Conservation (phyloP, 2,797 vertebrate genomes). For the Botia kubotai region DNA sequence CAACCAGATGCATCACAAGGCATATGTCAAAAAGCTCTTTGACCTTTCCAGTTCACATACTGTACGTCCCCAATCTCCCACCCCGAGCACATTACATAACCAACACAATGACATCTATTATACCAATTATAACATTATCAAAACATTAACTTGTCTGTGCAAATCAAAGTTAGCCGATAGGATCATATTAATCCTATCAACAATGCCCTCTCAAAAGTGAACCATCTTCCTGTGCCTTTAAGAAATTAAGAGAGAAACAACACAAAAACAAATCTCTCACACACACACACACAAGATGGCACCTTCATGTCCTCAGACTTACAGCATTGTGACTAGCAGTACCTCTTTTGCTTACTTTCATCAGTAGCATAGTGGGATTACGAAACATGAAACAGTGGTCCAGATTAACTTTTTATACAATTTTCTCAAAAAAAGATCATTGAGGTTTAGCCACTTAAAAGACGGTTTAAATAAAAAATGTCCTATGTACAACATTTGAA, state of each 20-base stretch:
- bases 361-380: conserved; percentile 53
- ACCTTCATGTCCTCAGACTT: conserved; percentile 56
- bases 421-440: conserved; percentile 6
- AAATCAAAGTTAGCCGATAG: conserved; percentile 91
- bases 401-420: conserved; percentile 21
- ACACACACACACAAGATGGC: conserved; percentile 16
- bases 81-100: conserved; percentile 74
- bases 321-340: conserved; percentile 59
- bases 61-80: conserved; percentile 35
- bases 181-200: conserved; percentile 81
- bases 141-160: conserved; percentile 92
- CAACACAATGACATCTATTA: conserved; percentile 77
- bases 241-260: conserved; percentile 10
- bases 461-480: conserved; percentile 52
- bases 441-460: conserved; percentile 18
- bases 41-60: conserved; percentile 16
- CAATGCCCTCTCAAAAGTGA: conserved; percentile 69
- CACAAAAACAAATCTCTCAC: conserved; percentile 58
- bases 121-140: conserved; percentile 89
- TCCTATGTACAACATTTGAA: conserved; percentile 55
- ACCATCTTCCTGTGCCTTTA: conserved; percentile 70
- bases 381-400: conserved; percentile 13
- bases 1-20: conserved; percentile 45
- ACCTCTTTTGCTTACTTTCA: conserved; percentile 57
- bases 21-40: conserved; percentile 39